Percentiles rank a stretch among this genome's conserved stretches.
phyloP scores from a whole-genome alignment of 2,797 vertebrate genomes.

The Hyperoplus immaculatus region DNA sequence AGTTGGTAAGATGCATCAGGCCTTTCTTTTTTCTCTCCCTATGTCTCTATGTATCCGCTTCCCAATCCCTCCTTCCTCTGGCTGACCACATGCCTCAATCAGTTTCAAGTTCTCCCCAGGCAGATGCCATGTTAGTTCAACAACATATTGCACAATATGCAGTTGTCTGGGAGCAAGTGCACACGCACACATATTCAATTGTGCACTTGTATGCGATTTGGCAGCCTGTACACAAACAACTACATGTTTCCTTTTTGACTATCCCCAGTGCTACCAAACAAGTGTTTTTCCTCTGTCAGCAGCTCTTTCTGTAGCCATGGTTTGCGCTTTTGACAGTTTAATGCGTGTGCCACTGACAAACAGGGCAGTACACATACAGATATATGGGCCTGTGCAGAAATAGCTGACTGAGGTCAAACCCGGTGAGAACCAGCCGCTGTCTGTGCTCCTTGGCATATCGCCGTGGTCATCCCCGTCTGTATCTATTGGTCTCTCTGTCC shows the following conservation, averaged over 20 bases:
- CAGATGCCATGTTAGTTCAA: slow-evolving; percentile 66
- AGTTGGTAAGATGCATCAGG: slow-evolving; percentile 1
- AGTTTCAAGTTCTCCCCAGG: slow-evolving; percentile 52
- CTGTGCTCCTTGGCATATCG: slow-evolving; percentile 13
- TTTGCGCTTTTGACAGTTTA: slow-evolving; percentile 59
- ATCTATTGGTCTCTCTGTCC: slow-evolving; percentile 37
- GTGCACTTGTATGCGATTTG: slow-evolving; percentile 5
- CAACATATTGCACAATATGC: slow-evolving; percentile 69
- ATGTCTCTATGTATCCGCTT: slow-evolving; percentile 29
- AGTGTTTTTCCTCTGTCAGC: slow-evolving; percentile 61
- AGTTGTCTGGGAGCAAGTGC: slow-evolving; percentile 34
- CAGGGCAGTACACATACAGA: slow-evolving; percentile 42
- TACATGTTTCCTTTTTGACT: slow-evolving; percentile 48
- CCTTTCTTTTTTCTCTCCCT: slow-evolving; percentile 22
- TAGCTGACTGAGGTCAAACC: slow-evolving; percentile 56
- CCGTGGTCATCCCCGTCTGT: slow-evolving; percentile 9
- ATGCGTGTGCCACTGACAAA: slow-evolving; percentile 61
- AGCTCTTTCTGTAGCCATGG: slow-evolving; percentile 59
- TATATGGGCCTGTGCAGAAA: slow-evolving; percentile 49
- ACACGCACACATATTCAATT: slow-evolving; percentile 1
- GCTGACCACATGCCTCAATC: slow-evolving; percentile 50
- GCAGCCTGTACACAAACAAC: slow-evolving; percentile 13
- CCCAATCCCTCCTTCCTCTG: slow-evolving; percentile 23
- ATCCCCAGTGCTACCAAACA: slow-evolving; percentile 26
- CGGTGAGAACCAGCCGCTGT: slow-evolving; percentile 42